Conservation (phyloP, 1,140 invertebrate genomes). For the Lucilia cuprina region DNA sequence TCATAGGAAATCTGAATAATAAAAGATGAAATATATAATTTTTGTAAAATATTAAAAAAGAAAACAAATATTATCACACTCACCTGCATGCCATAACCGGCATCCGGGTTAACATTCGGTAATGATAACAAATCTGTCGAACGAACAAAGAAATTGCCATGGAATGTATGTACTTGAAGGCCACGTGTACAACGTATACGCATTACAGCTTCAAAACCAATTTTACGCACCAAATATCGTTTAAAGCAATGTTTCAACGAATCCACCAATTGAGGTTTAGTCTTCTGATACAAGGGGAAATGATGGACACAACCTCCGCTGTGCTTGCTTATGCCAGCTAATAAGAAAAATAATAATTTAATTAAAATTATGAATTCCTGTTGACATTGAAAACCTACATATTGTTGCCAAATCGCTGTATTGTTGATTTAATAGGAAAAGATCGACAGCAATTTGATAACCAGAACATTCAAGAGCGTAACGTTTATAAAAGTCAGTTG, state of each 20-base stretch:
- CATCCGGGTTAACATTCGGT: conserved; percentile 98
- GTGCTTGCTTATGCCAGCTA: conserved; percentile 92
- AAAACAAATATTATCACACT: conserved; percentile 65
- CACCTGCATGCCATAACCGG: conserved; percentile 97
- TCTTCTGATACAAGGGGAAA: conserved; percentile 86
- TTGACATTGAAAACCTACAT: conserved; percentile 69
- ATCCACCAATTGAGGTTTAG: conserved; percentile 74
- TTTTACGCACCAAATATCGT: conserved; percentile 94
- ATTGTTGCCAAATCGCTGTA: conserved; percentile 95
- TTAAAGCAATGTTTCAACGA: conserved; percentile 81
- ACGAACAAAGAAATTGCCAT: conserved; percentile 99
- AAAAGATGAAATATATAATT: neutral
- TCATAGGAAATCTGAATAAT: conserved; percentile 67
- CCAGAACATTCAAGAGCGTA: conserved; percentile 94
- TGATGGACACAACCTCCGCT: conserved; percentile 94
- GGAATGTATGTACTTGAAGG: conserved; percentile 95
- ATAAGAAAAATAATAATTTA: conserved; percentile 42
- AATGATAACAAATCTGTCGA: conserved; percentile 96
- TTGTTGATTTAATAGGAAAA: conserved; percentile 93
- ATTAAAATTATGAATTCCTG: neutral
- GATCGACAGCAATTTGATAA: conserved; percentile 94
- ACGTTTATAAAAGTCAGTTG: conserved; percentile 98
- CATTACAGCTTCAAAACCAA: conserved; percentile 99
- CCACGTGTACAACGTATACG: conserved; percentile 93
- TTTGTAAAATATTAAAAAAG: neutral